Evolutionary conservation across 2,888 invertebrate genomes (phyloP), one percentile per base, ranked within the genome.

Genomic region (Sthenelais limicola): DNA sequence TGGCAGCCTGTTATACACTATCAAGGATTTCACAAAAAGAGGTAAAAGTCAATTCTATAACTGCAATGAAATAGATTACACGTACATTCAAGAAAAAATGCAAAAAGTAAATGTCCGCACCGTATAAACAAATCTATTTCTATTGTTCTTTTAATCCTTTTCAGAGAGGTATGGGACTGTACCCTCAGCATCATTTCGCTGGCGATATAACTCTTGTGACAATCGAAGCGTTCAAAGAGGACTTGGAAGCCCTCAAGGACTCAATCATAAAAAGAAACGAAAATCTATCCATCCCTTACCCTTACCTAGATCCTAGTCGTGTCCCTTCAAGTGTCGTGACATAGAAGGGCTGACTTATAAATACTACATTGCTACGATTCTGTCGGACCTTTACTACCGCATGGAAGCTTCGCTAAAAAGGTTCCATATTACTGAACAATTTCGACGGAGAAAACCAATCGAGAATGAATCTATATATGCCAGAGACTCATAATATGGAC

Each of bases 1-100:
- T 77, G 9, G 76, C 75, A 18, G 74, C 74, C 28, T 77, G 74
- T 32, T 73, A 76, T 66, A 74, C 76, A 4, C 49, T 77, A 2
- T 71, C 73, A 15, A 30, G 52, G n/a, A 7, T 30, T 3, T 70
- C 52, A 32, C 68, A 56, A 18, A 54, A 73, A 35, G 71, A 76
- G 76, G 77, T 76, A 33, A 38, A 18, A 12, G 9, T 43, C 18
- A 12, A 43, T 43, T 43, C 18, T 12, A 9, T 26, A n/a, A n/a
- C n/a, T n/a, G n/a, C n/a, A n/a, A n/a, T n/a, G n/a, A n/a, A n/a
- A n/a, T n/a, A n/a, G n/a, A n/a, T n/a, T n/a, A 12, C 15, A 51
- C 52, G n/a, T n/a, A 15, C 43, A 9, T 15, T 43, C 18, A 43
- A 43, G 18, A 43, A 43, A 18, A 18, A 18, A 15, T 43, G 43